Percentiles rank a stretch among this genome's conserved stretches.
These are phyloP conservation scores for Geococcyx californianus DNA, from an alignment of 2,113 vertebrate species.

Conservation along the genomic window DNA sequence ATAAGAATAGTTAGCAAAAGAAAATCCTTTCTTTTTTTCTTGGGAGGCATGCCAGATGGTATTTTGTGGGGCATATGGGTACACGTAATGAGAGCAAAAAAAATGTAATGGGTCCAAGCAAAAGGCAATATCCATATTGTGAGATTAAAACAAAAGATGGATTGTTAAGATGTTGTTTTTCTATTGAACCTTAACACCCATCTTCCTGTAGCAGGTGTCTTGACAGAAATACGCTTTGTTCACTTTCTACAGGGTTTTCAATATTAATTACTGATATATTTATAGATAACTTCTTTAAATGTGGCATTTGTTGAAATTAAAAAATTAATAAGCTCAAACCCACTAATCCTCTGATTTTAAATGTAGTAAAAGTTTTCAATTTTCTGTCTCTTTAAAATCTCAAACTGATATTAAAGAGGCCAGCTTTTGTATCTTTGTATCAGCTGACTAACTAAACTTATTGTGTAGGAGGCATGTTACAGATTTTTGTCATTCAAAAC, in stretches of 20 bases:
- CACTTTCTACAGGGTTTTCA: background rate
- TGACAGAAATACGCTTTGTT: background rate
- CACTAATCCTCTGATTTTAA: background rate
- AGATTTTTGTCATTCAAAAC: constrained; percentile 35
- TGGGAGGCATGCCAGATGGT: background rate
- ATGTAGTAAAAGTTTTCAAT: background rate
- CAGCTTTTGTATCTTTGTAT: background rate
- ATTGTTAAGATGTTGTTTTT: background rate
- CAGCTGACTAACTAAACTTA: constrained; percentile 11
- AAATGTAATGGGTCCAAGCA: background rate
- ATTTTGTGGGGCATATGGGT: background rate
- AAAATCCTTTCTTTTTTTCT: background rate
- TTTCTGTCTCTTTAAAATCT: background rate
- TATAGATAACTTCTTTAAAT: background rate
- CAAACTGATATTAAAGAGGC: background rate
- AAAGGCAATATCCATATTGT: background rate
- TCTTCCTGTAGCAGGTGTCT: background rate
- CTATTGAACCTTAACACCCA: background rate
- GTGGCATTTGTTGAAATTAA: background rate
- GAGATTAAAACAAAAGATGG: background rate
- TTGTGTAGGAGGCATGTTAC: background rate
- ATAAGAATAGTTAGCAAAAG: background rate
- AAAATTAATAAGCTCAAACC: background rate
- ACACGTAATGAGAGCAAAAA: background rate
- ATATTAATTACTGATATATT: background rate